Percentiles rank a stretch among this genome's conserved stretches.
phyloP scores from a whole-genome alignment of 2,888 invertebrate genomes.

The Elmis aenea region DNA sequence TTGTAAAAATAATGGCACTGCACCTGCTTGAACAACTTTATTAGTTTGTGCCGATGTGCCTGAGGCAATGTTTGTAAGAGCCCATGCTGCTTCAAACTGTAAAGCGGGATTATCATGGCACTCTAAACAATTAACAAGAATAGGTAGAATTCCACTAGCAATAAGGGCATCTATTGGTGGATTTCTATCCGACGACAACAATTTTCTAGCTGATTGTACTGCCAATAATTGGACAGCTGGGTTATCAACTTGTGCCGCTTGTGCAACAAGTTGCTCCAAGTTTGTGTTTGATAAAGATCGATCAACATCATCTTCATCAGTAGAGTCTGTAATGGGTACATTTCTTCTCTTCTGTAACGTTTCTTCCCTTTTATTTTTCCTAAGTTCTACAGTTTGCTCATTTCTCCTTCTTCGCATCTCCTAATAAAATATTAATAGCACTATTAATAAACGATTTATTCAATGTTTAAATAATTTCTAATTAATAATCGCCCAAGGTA shows the following conservation, averaged over 20 bases:
- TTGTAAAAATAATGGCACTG: conserved; percentile 91
- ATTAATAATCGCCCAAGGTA: too few relatives aligned
- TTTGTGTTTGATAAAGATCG: conserved; percentile 65
- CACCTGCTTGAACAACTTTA: conserved; percentile 89
- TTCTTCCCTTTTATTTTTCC: conserved; percentile 98
- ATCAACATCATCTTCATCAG: conserved; percentile 74
- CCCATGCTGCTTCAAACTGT: conserved; percentile 98
- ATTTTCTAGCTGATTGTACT: conserved; percentile 91
- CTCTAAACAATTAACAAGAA: conserved; percentile 77
- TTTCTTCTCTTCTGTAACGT: conserved; percentile 93
- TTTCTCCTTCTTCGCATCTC: conserved; percentile 96
- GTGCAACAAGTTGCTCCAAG: conserved; percentile 77
- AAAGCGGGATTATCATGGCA: conserved; percentile 81
- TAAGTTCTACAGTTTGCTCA: conserved; percentile 92
- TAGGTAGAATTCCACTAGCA: conserved; percentile 88
- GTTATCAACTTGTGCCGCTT: conserved; percentile 76
- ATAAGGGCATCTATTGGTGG: conserved; percentile 98
- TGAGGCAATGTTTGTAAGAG: conserved; percentile 87
- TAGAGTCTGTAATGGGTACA: conserved; percentile 83
- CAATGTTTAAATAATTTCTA: too few relatives aligned
- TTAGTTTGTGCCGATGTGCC: conserved; percentile 85
- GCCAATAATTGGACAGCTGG: conserved; percentile 81
- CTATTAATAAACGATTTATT: not conserved
- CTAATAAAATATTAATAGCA: conserved; percentile 45
- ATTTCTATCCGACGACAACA: conserved; percentile 95